Evolutionary conservation across 2,797 vertebrate species (phyloP), one percentile per base, ranked within the genome.

Genomic region (Amazona ochrocephala): DNA sequence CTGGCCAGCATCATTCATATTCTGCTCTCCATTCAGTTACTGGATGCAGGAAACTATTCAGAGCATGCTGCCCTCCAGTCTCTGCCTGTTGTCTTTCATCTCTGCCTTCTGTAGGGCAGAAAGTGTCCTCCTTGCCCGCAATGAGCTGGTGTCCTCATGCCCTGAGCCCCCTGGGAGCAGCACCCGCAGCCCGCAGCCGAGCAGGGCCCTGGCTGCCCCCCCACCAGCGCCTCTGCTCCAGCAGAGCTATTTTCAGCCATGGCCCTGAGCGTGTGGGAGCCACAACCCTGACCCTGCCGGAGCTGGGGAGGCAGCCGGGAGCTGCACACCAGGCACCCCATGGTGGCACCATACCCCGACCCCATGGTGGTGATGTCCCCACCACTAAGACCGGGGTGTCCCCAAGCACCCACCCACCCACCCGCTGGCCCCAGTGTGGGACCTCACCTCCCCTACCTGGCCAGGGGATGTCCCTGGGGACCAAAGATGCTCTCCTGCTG

Each of bases 241-340:
- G 79, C 91, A 86, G 32, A 89, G 74, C 88, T 97, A 97, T 97
- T 97, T 97, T 96, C 89, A 96, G 95, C 92, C 2, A 2, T 71
- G 85, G n/a, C 58, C 80, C 79, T 0, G 0, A 74, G 62, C 39
- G 42, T 51, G 42, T 24, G 8, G 83, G 67, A 82, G 76, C 67
- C 47, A 13, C 75, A 86, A 17, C 81, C 61, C 76, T 30, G 76
- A 86, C 50, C 60, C 66, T 79, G 23, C 78, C 2, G 54, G 15
- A 74, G 14, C 71, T 16, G 34, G 39, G 2, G 11, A 94, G 47
- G 72, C 34, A 4, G 6, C n/a, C n/a, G 7, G 56, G 10, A 58
- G 56, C 56, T 16, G 13, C 13, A 14, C 34, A 23, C n/a, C 13
- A 7, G 22, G 56, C 13, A 16, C 56, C 23, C 17, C 0, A 0